Conservation (phyloP, 1,140 invertebrate genomes). For the Drosophila sulfurigaster region DNA sequence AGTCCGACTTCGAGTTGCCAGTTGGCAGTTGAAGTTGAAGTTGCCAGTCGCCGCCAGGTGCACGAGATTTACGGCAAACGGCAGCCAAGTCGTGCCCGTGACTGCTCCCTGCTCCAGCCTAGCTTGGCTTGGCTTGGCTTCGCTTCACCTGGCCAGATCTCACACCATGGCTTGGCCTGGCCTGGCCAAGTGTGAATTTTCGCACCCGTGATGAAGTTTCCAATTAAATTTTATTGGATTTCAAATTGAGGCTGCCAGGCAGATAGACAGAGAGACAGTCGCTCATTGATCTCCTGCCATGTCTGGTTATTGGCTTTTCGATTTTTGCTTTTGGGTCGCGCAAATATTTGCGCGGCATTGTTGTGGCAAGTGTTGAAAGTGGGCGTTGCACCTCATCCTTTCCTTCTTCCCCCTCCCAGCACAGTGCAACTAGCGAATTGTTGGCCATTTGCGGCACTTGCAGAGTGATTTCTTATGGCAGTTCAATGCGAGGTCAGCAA, state of each 20-base stretch:
- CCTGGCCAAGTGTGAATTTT: constrained; percentile 78
- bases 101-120: constrained; percentile 55
- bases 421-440: constrained; percentile 12
- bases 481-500: constrained; percentile 75
- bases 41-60: constrained; percentile 60
- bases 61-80: constrained; percentile 78
- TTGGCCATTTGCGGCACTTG: constrained; percentile 26
- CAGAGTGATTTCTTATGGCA: constrained; percentile 81
- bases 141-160: neutral
- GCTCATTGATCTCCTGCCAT: constrained; percentile 58
- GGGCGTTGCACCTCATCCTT: constrained; percentile 54
- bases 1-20: constrained; percentile 14
- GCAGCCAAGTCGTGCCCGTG: constrained; percentile 75
- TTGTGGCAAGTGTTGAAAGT: constrained; percentile 82
- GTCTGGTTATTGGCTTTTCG: constrained; percentile 21
- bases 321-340: constrained; percentile 41
- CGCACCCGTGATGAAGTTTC: constrained; percentile 84
- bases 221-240: constrained; percentile 84
- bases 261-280: constrained; percentile 40
- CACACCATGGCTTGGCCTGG: constrained; percentile 2
- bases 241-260: constrained; percentile 74
- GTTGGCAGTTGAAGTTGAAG: constrained; percentile 40
- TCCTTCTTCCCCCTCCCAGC: neutral
- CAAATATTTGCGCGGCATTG: constrained; percentile 81
- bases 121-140: neutral